A percentile compares a stretch with the other conserved stretches of the same genome.
These are phyloP conservation scores for Fulmarus glacialis DNA, from an alignment of 2,113 vertebrate species.

Conservation along the genomic window DNA sequence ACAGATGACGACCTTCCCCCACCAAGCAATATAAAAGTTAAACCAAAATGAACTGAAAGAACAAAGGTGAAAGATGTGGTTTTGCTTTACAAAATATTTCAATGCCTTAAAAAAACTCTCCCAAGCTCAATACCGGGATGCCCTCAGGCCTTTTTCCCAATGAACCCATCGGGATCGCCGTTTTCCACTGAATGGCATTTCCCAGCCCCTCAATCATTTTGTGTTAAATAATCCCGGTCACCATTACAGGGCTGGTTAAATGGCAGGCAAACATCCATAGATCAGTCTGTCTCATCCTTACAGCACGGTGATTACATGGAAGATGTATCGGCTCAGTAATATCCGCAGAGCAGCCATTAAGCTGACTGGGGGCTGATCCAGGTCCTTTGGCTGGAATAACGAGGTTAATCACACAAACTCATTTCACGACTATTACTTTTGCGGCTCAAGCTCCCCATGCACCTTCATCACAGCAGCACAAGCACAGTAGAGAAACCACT, in stretches of 20 bases:
- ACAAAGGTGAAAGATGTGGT: background rate
- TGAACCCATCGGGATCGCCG: fast-evolving
- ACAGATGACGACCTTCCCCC: background rate
- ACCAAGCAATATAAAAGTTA: background rate
- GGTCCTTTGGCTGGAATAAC: background rate
- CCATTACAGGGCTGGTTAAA: background rate
- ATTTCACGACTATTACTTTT: background rate
- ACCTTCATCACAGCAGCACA: background rate
- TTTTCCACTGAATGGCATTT: background rate
- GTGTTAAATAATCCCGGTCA: background rate
- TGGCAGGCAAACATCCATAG: background rate
- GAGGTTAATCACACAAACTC: constrained; percentile 29
- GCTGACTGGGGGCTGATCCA: background rate
- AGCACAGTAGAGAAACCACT: background rate
- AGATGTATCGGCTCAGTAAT: constrained; percentile 9
- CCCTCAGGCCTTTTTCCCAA: background rate
- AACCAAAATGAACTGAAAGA: background rate
- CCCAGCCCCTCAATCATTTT: background rate
- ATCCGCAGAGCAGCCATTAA: background rate
- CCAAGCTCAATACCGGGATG: background rate
- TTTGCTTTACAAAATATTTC: background rate
- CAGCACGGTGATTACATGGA: background rate
- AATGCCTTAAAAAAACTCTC: background rate
- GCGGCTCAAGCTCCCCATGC: background rate
- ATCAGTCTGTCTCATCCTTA: background rate